Evolutionary conservation across 2,797 vertebrate genomes (phyloP).

Genomic region (Zenarchopterus dispar): DNA sequence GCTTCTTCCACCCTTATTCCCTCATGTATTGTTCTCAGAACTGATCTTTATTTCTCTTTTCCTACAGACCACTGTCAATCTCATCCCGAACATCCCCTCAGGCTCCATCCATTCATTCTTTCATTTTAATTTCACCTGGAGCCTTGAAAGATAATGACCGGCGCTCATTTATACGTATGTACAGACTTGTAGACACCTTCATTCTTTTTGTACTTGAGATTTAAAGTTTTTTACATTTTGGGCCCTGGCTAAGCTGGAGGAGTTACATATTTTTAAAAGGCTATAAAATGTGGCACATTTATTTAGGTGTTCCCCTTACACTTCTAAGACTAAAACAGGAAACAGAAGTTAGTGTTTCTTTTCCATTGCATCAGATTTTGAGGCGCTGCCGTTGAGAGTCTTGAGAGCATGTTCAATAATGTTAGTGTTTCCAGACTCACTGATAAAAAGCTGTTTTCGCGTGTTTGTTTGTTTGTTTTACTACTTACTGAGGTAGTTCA

Average conservation of each 20-base stretch:
- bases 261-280: no score
- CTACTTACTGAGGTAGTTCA: neutral
- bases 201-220: neutral
- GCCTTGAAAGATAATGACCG: neutral
- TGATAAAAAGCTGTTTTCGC: neutral
- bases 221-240: neutral
- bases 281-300: neutral
- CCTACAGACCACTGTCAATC: slow-evolving; percentile 1
- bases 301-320: neutral
- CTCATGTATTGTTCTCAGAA: slow-evolving; percentile 9
- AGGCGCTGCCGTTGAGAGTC: neutral
- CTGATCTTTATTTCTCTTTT: slow-evolving; percentile 22
- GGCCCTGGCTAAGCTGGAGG: neutral
- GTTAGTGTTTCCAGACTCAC: neutral
- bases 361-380: neutral
- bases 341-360: neutral
- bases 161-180: neutral
- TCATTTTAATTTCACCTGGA: neutral
- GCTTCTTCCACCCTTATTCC: slow-evolving; percentile 6
- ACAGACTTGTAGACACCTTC: neutral
- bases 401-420: neutral
- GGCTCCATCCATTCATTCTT: neutral
- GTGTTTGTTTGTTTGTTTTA: neutral
- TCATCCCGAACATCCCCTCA: neutral
- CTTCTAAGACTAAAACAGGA: neutral